These are phyloP conservation scores for Anguilla anguilla DNA, from an alignment of 2,797 vertebrate genomes.

Conservation along the genomic window DNA sequence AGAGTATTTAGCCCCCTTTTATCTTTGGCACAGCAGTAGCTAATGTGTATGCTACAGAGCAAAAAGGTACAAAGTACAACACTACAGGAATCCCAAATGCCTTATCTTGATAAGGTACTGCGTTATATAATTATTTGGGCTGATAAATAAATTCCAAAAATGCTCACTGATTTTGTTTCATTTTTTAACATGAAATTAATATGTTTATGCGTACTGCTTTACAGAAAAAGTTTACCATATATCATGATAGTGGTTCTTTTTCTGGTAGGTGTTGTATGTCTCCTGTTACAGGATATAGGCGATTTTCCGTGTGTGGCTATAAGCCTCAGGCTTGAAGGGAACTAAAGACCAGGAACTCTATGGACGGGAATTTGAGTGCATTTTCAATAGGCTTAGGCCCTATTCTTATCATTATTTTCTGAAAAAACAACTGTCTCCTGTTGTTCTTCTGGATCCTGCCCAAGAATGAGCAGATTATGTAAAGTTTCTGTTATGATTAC, in stretches of 20 bases:
- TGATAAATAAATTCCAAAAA: constrained; percentile 22
- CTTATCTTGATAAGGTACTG: constrained; percentile 13
- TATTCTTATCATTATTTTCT: not conserved
- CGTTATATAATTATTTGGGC: constrained; percentile 11
- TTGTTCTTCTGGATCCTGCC: not conserved
- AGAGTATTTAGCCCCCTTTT: constrained; percentile 10
- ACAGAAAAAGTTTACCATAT: not conserved
- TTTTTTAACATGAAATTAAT: not conserved
- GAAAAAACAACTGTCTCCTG: not conserved
- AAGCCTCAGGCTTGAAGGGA: not conserved
- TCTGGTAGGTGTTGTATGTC: not conserved
- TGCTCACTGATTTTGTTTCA: not conserved
- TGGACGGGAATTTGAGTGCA: not conserved
- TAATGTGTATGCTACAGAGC: constrained; percentile 15
- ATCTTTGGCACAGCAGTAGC: constrained; percentile 20
- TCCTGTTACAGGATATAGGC: not conserved
- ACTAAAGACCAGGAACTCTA: not conserved
- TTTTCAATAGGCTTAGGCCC: not conserved
- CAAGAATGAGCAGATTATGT: not conserved
- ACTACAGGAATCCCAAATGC: not conserved
- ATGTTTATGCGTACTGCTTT: not conserved
- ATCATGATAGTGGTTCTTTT: not conserved
- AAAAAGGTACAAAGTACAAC: constrained; percentile 11
- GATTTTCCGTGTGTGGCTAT: not conserved
- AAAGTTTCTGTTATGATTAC: not conserved